Evolutionary conservation across 2,888 invertebrate species (phyloP).

Genomic region (Pteria penguin): DNA sequence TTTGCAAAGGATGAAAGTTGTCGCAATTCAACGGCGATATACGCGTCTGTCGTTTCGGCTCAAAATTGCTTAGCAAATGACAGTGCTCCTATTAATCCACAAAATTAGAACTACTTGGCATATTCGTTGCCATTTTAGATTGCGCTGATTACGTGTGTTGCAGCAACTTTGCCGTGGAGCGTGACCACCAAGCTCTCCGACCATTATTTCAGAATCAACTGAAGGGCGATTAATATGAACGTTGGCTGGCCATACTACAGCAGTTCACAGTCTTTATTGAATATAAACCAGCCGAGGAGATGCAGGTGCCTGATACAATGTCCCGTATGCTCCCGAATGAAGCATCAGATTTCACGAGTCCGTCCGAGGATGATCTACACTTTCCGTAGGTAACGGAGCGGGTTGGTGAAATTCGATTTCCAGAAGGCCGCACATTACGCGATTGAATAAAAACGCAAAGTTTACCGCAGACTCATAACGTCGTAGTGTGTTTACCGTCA

Average conservation of each 20-base stretch:
- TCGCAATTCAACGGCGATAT: neutral
- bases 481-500: too few species aligned
- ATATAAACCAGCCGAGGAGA: too few species aligned
- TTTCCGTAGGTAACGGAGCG: too few species aligned
- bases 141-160: constrained; percentile 18
- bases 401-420: too few species aligned
- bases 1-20: neutral
- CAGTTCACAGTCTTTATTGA: constrained; percentile 43
- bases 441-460: too few species aligned
- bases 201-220: constrained; percentile 32
- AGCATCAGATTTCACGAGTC: neutral
- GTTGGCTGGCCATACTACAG: too few species aligned
- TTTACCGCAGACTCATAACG: too few species aligned
- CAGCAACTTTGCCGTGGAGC: constrained; percentile 14
- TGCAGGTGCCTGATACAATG: too few species aligned
- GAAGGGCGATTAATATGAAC: constrained; percentile 37
- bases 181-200: constrained; percentile 26
- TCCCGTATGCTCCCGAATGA: too few species aligned
- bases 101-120: constrained; percentile 18
- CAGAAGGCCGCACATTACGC: neutral
- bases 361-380: neutral
- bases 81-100: constrained; percentile 22
- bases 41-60: constrained; percentile 24
- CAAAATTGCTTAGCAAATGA: constrained; percentile 12
- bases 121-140: constrained; percentile 18